Base-by-base conservation (phyloP, 2,888 invertebrate genomes). In the Venustoraphidia nigricollis region DNA sequence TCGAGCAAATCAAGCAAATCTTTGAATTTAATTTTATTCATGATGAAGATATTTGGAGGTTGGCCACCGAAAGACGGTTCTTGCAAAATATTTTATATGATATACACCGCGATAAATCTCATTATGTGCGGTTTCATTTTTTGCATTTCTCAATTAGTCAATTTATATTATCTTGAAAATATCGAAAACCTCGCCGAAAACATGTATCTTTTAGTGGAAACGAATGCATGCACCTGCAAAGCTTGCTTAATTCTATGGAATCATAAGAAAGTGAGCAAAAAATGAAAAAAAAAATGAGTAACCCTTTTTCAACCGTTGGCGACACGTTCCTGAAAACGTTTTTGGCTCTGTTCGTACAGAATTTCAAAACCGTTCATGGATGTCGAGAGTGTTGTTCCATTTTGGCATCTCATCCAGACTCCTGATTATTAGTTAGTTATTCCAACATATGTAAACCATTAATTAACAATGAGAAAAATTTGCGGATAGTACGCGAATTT, bases 11-110 rank as follows among this genome's bases (percentile, higher is more conserved):
- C 36, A 34, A 10, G 13, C n/a, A 13, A 42, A 27, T 49, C 51
- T 17, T 39, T 53, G 11, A 36, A 50, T 13, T 36, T 51, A 34
- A 52, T 51, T 36, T 48, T 52, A 41, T 4, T 38, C 9, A 36
- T 52, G 6, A 41, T 53, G 46, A 35, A 38, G 10, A 9, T 48
- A 5, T 41, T 39, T 38, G 53, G 53, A 38, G 17, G 47, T 3
- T 52, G 47, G 46, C 47, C 50, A 9, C 53, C 52, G 2, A 46
- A 51, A 36, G 36, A 34, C 14, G 34, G 9, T 27, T 17, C 13
- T 11, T 10, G 10, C 10, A 17, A 17, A 43, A 27, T 27, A 27
- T 1, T 27, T 27, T 27, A 27, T 27, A 27, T 27, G 6, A 27
- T 27, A 27, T 27, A 27, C 6, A 6, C 27, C 1, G 27, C 27